Evolutionary conservation across 2,113 vertebrate species (phyloP).

Genomic region (Harpagus bidentatus): DNA sequence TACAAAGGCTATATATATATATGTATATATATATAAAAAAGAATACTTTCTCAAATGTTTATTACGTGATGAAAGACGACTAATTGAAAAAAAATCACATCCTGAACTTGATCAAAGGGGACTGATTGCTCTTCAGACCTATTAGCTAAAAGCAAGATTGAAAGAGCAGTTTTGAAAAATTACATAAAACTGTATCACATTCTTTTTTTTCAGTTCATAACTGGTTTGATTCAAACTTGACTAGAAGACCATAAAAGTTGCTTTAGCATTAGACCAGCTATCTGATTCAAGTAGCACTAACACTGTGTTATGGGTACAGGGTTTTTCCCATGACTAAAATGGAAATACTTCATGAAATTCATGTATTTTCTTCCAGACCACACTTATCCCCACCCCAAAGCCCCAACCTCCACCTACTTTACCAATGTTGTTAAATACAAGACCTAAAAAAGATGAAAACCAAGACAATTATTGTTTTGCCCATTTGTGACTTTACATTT

Average conservation of each 20-base stretch:
- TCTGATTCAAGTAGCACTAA: slow-evolving; percentile 8
- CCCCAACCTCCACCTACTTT: slow-evolving; percentile 27
- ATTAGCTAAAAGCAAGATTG: slow-evolving; percentile 32
- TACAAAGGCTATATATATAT: slow-evolving; percentile 29
- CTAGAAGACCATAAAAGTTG: background rate
- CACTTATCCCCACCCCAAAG: background rate
- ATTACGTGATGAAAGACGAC: slow-evolving; percentile 49
- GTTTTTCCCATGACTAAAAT: background rate
- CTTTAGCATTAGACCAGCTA: slow-evolving; percentile 1
- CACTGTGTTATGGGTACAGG: background rate
- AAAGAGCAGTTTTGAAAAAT: slow-evolving; percentile 37
- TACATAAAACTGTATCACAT: background rate
- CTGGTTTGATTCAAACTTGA: background rate
- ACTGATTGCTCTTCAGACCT: slow-evolving; percentile 30
- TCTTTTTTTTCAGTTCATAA: background rate
- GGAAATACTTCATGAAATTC: slow-evolving; percentile 29
- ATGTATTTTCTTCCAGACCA: slow-evolving; percentile 35
- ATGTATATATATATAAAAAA: slow-evolving; percentile 30
- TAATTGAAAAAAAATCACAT: slow-evolving; percentile 18
- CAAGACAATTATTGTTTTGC: background rate
- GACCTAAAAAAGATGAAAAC: slow-evolving; percentile 30
- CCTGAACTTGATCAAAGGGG: slow-evolving; percentile 18
- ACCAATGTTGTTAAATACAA: slow-evolving; percentile 30
- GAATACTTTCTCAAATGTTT: slow-evolving; percentile 55
- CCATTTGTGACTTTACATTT: background rate